Base-by-base conservation (phyloP, 2,888 invertebrate species). In the Aporophyla nigra region DNA sequence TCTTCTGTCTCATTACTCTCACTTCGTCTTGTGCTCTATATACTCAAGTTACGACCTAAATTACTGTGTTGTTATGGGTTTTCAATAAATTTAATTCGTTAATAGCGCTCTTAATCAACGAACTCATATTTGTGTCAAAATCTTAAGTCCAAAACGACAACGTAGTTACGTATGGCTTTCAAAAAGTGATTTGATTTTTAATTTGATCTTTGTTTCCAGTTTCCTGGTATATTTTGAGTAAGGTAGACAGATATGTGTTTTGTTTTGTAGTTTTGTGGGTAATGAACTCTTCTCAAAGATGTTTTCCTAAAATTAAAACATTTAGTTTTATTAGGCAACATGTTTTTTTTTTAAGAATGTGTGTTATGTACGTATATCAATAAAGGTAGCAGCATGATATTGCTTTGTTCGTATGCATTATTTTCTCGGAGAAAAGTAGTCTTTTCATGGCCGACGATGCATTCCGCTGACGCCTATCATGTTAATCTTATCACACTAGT, bases 401-500 rank as follows among this genome's bases (percentile, higher is more conserved):
- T 67, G 72, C 72, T 79, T 82, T 66, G 74, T 78, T 62, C 53
- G 53, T 62, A 58, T 74, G 54, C 77, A 63, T 80, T 79, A 49
- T 77, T 74, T 66, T 85, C 70, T 81, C 49, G 59, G 62, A 75
- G 72, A 71, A 84, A 82, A 85, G 85, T 85, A 54, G 83, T 84
- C 1, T 70, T 85, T 73, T 84, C 85, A 84, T 72, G 85, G 83
- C 21, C 82, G 65, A 21, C 81, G 61, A 81, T 83, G 81, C 72
- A 81, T 82, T 78, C 71, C 78, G 24, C 27, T 14, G 53, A 67
- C 74, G 90, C 91, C 92, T 88, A 88, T 90, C 87, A 74, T 80
- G 85, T 89, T 76, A 65, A 86, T 78, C 76, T 80, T 86, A 88
- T 90, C 82, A 88, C 80, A 87, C 70, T 54, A 89, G 91, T 95